Evolutionary conservation across 2,113 vertebrate genomes (phyloP).

Genomic region (Pygoscelis adeliae): DNA sequence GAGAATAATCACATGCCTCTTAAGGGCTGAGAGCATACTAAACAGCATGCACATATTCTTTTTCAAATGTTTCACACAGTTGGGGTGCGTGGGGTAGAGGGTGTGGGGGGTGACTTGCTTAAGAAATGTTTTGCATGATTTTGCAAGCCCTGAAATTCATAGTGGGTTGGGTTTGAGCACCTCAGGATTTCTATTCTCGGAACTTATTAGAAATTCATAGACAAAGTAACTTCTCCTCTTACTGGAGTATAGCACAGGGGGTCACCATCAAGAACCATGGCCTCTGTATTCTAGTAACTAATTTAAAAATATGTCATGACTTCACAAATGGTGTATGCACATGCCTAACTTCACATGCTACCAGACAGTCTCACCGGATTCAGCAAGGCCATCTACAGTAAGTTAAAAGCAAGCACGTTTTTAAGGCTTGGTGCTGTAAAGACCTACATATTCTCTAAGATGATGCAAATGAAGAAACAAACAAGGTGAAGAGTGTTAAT

Average conservation of each 20-base stretch:
- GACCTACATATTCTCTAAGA: background rate
- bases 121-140: background rate
- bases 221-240: slow-evolving; percentile 3
- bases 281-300: background rate
- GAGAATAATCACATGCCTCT: slow-evolving; percentile 11
- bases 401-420: background rate
- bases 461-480: background rate
- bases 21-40: background rate
- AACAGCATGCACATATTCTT: background rate
- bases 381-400: background rate
- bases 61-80: slow-evolving; percentile 6
- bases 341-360: background rate
- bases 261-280: background rate
- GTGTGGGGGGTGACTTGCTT: background rate
- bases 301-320: slow-evolving; percentile 22
- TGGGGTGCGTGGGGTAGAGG: background rate
- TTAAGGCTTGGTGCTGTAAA: background rate
- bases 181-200: slow-evolving; percentile 29
- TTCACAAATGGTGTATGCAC: background rate
- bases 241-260: background rate
- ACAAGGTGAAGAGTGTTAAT: background rate
- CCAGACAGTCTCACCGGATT: background rate
- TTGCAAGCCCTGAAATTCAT: slow-evolving; percentile 15
- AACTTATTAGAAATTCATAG: slow-evolving; percentile 31
- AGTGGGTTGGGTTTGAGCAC: background rate